These are phyloP conservation scores for Acholoe squamosa DNA, from an alignment of 2,888 invertebrate species.

Conservation along the genomic window DNA sequence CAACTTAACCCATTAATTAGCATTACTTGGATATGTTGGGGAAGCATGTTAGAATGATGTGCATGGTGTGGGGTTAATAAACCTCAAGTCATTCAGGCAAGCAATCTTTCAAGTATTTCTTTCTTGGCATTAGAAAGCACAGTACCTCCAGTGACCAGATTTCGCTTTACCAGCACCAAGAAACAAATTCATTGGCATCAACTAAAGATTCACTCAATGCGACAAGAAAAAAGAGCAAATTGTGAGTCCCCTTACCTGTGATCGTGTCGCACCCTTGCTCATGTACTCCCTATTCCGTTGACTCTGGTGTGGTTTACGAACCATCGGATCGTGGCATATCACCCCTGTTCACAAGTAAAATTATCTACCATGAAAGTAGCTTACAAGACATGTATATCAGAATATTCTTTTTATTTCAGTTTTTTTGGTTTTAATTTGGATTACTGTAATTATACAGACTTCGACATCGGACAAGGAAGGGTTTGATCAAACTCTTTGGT, in stretches of 20 bases:
- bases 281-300: constrained; percentile 65
- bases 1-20: no score
- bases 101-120: background rate
- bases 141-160: background rate
- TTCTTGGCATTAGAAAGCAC: background rate
- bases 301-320: constrained; percentile 78
- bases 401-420: no score
- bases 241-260: constrained; percentile 54
- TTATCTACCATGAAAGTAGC: no score
- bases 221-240: background rate
- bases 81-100: background rate
- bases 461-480: no score
- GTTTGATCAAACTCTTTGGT: no score
- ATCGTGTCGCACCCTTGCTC: constrained; percentile 8
- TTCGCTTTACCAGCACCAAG: background rate
- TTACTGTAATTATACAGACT: no score
- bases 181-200: background rate
- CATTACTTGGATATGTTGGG: background rate
- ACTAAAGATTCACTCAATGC: background rate
- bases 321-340: constrained; percentile 83
- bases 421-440: no score
- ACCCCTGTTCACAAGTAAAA: constrained; percentile 74
- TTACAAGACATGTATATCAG: no score
- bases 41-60: constrained; percentile 10
- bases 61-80: constrained; percentile 19